These are phyloP conservation scores for Petrophora chlorosata DNA, from an alignment of 2,888 invertebrate species.

Conservation along the genomic window DNA sequence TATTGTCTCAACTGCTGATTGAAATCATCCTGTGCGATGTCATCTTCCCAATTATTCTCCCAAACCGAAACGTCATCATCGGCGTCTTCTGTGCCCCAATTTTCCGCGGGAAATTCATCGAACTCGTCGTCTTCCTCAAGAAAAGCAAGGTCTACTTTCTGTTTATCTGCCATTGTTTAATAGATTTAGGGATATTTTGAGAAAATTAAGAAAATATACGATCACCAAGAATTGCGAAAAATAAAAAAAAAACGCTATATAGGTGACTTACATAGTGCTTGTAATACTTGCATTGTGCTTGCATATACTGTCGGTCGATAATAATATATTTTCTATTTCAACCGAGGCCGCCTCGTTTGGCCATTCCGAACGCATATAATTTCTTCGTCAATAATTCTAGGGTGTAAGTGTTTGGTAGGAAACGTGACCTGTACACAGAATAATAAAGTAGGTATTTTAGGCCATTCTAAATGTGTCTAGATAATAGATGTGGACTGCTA, in stretches of 20 bases:
- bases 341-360: conserved; percentile 29
- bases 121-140: conserved; percentile 99
- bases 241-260: conserved; percentile 23
- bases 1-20: conserved; percentile 94
- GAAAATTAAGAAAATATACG: neutral
- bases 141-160: conserved; percentile 94
- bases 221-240: neutral
- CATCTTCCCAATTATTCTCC: conserved; percentile 99
- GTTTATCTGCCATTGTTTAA: conserved; percentile 85
- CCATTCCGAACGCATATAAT: conserved; percentile 25
- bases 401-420: conserved; percentile 6
- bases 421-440: conserved; percentile 14
- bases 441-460: no score
- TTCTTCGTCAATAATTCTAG: conserved; percentile 28
- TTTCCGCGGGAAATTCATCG: no score
- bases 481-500: neutral
- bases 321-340: conserved; percentile 40
- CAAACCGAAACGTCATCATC: conserved; percentile 98
- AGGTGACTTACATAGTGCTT: conserved; percentile 47
- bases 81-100: conserved; percentile 92
- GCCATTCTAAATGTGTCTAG: conserved; percentile 18
- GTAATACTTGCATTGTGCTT: conserved; percentile 19
- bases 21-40: conserved; percentile 99
- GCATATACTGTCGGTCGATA: conserved; percentile 25
- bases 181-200: neutral